Evolutionary conservation across 1,140 invertebrate genomes (phyloP), one percentile per base, ranked within the genome.

Genomic region (Drosophila ambigua): DNA sequence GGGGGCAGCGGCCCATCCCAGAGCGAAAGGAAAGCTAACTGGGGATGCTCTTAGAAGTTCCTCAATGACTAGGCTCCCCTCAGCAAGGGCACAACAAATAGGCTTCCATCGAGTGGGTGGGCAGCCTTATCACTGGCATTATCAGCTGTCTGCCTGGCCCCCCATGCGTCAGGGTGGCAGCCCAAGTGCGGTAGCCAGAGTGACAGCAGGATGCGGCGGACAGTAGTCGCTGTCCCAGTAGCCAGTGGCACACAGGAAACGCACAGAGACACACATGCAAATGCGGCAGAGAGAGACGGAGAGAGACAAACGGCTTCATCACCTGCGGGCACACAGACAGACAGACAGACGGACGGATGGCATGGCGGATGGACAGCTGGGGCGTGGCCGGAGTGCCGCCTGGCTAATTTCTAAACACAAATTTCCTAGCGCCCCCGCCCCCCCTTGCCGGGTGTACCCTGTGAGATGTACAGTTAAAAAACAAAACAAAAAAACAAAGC

Each of bases 351-450:
- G 9, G 59, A 6, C 8, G 7, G 31, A 46, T 16, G 54, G 16
- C 20, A 49, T 11, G 11, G 45, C 2, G 39, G 54, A 64, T 31
- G 31, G 72, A 53, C 64, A 48, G 53, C 44, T 35, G 48, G 67
- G 80, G 80, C 80, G 80, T 84, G 80, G 63, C 66, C 63, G 31
- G 69, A 58, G 69, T 68, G 51, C 77, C 48, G 69, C 46, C 81
- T 84, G 81, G 73, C 81, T 84, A 84, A 84, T 84, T 84, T 84
- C 77, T 77, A 84, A 80, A 80, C 83, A 80, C 81, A 84, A 85
- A 84, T 75, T 87, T 81, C 63, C 52, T 77, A 79, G 64, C 59
- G 45, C 74, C 79, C 50, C 46, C 66, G 57, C 53, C 26, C 31
- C 45, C 28, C 53, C 66, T 31, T 9, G 8, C 28, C 28, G 26